Percentiles rank a stretch among this genome's conserved stretches.
phyloP scores from a whole-genome alignment of 2,888 invertebrate species.

The Chalcosyrphus nemorum region DNA sequence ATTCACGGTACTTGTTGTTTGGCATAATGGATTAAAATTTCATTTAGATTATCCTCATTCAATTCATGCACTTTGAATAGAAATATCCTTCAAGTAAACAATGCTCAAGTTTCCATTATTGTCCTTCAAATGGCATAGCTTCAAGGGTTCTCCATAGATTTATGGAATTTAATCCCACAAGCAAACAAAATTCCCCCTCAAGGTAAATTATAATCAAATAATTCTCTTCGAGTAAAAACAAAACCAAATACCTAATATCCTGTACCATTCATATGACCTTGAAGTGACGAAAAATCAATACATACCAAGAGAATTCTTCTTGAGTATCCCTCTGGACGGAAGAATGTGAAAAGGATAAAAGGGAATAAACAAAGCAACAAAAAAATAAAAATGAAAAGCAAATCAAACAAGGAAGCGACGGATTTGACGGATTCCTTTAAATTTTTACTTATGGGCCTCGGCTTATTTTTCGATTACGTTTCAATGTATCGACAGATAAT shows the following conservation, averaged over 20 bases:
- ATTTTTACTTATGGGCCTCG: not conserved
- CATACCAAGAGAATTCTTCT: not conserved
- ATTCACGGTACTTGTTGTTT: too few relatives aligned
- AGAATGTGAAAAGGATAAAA: slow-evolving; percentile 21
- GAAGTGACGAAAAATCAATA: slow-evolving; percentile 28
- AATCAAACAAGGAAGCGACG: not conserved
- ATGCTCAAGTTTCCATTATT: not conserved
- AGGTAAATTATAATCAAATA: slow-evolving; percentile 3
- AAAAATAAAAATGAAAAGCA: not conserved
- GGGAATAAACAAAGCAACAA: not conserved
- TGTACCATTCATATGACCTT: slow-evolving; percentile 36
- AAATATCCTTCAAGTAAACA: not conserved
- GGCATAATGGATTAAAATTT: too few relatives aligned
- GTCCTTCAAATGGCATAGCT: not conserved
- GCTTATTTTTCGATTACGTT: not conserved
- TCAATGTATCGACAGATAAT: not conserved
- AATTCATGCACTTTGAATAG: not conserved
- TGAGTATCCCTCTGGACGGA: not conserved
- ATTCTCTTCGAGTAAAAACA: not conserved
- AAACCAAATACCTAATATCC: slow-evolving; percentile 12
- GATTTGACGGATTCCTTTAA: not conserved
- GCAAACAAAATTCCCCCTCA: not conserved
- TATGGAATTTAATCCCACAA: not conserved
- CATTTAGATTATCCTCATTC: not conserved
- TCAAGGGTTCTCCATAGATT: not conserved